These are phyloP conservation scores for Scolanthus callimorphus DNA, from an alignment of 92 coral and sea anemone species.

Conservation along the genomic window DNA sequence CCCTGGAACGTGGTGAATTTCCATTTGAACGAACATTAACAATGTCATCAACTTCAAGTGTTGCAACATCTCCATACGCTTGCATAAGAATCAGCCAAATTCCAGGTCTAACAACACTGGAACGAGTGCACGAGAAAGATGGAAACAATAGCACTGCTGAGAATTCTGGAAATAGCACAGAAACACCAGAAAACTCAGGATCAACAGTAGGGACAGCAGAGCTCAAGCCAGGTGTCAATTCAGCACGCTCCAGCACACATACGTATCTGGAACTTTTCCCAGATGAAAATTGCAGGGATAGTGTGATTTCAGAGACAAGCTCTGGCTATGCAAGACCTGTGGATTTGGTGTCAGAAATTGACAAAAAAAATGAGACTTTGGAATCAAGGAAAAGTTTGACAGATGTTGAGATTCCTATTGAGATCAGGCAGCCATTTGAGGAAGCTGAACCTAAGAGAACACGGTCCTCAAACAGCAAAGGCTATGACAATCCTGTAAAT, in stretches of 20 bases:
- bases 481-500: constrained; percentile 24
- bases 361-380: not conserved
- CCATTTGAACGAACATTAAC: constrained; percentile 4
- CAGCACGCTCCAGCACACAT: constrained; percentile 66
- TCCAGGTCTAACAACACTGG: constrained; percentile 54
- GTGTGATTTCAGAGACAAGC: constrained; percentile 78
- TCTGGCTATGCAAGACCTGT: constrained; percentile 88
- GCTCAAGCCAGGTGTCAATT: constrained; percentile 23
- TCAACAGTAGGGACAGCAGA: constrained; percentile 29
- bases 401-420: constrained; percentile 34
- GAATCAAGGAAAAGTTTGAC: constrained; percentile 30
- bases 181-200: constrained; percentile 43
- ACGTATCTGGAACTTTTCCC: constrained; percentile 64
- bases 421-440: constrained; percentile 11
- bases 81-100: constrained; percentile 86
- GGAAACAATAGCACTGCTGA: constrained; percentile 22
- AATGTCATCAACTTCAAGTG: constrained; percentile 35
- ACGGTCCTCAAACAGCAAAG: not conserved
- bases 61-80: constrained; percentile 70
- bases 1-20: not conserved
- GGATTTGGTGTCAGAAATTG: constrained; percentile 38
- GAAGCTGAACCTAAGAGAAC: not conserved
- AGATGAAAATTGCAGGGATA: constrained; percentile 38
- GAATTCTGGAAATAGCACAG: constrained; percentile 49
- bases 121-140: constrained; percentile 25